A percentile compares a stretch with the other conserved stretches of the same genome.
These are phyloP conservation scores for Folsomia candida DNA, from an alignment of 2,888 invertebrate genomes.

Conservation along the genomic window DNA sequence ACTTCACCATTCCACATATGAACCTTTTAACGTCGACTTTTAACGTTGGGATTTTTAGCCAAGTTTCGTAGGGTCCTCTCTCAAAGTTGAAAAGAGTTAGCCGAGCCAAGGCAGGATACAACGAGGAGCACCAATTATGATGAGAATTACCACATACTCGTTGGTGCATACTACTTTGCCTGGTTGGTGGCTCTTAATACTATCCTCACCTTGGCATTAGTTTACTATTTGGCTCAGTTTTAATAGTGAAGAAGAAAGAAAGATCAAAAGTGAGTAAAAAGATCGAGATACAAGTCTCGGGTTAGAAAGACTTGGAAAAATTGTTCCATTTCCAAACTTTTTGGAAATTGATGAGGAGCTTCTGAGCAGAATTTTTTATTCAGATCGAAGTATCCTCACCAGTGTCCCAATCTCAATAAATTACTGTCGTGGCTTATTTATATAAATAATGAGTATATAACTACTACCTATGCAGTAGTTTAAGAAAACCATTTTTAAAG, in stretches of 20 bases:
- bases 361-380: neutral
- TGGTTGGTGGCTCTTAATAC: neutral
- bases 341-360: neutral
- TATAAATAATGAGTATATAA: no score
- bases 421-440: no score
- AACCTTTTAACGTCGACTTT: neutral
- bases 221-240: constrained; percentile 5
- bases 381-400: neutral
- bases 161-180: neutral
- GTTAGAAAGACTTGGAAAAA: neutral
- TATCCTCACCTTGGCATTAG: constrained; percentile 10
- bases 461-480: no score
- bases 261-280: neutral
- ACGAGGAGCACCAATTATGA: constrained; percentile 16
- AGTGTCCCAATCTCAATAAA: no score
- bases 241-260: neutral
- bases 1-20: neutral
- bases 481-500: no score
- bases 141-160: constrained; percentile 11
- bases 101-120: constrained; percentile 8
- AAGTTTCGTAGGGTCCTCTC: constrained; percentile 13
- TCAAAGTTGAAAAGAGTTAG: neutral
- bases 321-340: neutral
- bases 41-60: neutral
- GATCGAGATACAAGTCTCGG: no score